Percentiles rank a stretch among this genome's conserved stretches.
phyloP scores from a whole-genome alignment of 1,140 invertebrate species.

The Brachystomella parvula region DNA sequence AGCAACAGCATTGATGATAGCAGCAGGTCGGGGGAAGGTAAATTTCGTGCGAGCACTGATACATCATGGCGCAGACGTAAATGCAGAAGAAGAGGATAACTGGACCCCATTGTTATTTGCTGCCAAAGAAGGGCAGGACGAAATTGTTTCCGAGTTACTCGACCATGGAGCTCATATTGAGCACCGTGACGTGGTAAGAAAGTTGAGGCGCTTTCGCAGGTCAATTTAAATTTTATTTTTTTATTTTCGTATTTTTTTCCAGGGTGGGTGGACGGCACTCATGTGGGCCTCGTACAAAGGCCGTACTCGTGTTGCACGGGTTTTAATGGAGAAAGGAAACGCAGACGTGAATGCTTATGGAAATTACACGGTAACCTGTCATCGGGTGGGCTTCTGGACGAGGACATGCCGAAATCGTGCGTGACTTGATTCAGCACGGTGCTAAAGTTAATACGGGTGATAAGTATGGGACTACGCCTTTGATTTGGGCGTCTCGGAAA shows the following conservation, averaged over 20 bases:
- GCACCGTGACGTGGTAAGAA: slow-evolving; percentile 78
- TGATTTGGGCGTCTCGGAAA: slow-evolving; percentile 90
- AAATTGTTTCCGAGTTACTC: slow-evolving; percentile 71
- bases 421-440: slow-evolving; percentile 67
- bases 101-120: slow-evolving; percentile 88
- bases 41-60: slow-evolving; percentile 74
- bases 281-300: slow-evolving; percentile 84
- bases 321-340: slow-evolving; percentile 69
- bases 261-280: slow-evolving; percentile 92
- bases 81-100: slow-evolving; percentile 85
- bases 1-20: slow-evolving; percentile 81
- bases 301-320: slow-evolving; percentile 60
- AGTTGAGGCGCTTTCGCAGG: not conserved
- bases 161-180: slow-evolving; percentile 81
- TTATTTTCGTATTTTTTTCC: slow-evolving; percentile 31
- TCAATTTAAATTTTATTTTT: not conserved
- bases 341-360: slow-evolving; percentile 93
- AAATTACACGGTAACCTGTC: slow-evolving; percentile 86
- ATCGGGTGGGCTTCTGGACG: slow-evolving; percentile 91
- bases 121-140: slow-evolving; percentile 76
- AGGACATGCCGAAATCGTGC: slow-evolving; percentile 76
- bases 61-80: slow-evolving; percentile 76
- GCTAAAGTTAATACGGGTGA: slow-evolving; percentile 88
- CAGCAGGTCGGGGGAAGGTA: slow-evolving; percentile 67
- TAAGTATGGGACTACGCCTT: slow-evolving; percentile 92